These are phyloP conservation scores for Dasyornis broadbenti DNA, from an alignment of 2,113 vertebrate species.

Conservation along the genomic window DNA sequence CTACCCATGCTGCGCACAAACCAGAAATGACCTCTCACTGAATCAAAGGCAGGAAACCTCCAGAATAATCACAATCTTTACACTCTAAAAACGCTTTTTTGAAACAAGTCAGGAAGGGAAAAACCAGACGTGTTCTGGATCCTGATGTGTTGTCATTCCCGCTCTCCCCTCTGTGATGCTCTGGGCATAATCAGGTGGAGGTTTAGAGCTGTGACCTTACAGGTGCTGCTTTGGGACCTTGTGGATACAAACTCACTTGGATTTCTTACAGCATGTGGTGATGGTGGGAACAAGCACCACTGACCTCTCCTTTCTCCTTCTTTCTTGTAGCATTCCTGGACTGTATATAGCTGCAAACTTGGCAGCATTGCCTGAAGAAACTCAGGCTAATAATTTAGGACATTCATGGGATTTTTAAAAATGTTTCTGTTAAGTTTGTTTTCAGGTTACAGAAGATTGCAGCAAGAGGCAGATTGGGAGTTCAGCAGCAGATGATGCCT, in stretches of 20 bases:
- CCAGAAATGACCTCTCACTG: neutral
- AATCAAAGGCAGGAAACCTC: neutral
- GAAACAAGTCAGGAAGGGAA: neutral
- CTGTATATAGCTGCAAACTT: neutral
- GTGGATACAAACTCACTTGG: fast-evolving
- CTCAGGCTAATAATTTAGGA: neutral
- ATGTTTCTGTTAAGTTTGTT: neutral
- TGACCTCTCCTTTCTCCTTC: neutral
- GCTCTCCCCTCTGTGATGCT: neutral
- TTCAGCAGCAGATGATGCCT: neutral
- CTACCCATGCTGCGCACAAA: neutral
- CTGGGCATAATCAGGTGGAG: neutral
- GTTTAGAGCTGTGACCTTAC: neutral
- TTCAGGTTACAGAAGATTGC: neutral
- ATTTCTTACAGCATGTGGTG: fast-evolving
- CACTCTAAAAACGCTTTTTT: neutral
- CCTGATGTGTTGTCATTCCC: neutral
- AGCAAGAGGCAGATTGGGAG: neutral
- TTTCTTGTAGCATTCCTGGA: neutral
- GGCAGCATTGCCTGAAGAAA: neutral
- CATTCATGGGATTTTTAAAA: neutral
- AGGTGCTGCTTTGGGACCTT: neutral
- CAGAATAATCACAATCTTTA: neutral
- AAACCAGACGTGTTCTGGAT: neutral
- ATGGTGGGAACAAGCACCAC: neutral